Conservation (phyloP, 2,113 vertebrate genomes). For the Bothrops jararaca region DNA sequence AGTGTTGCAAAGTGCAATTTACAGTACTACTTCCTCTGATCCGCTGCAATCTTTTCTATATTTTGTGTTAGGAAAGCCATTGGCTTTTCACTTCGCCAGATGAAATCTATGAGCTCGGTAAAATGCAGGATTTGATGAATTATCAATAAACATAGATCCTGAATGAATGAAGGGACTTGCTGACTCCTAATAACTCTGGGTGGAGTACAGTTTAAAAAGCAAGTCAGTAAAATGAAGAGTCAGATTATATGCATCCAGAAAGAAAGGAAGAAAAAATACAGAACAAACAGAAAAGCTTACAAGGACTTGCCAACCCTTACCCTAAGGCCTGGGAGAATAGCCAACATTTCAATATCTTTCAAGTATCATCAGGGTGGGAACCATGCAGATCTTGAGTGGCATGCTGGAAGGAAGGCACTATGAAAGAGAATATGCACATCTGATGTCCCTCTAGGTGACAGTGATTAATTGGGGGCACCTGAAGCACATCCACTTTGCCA, state of each 20-base stretch:
- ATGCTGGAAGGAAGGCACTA: neutral
- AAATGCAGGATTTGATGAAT: constrained; percentile 28
- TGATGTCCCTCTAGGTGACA: neutral
- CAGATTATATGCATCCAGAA: neutral
- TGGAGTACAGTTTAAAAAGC: neutral
- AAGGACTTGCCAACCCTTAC: neutral
- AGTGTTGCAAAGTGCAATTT: constrained; percentile 9
- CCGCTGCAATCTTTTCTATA: neutral
- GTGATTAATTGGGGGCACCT: neutral
- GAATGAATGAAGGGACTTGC: neutral
- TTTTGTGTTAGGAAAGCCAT: constrained; percentile 33
- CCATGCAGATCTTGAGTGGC: neutral
- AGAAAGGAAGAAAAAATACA: neutral
- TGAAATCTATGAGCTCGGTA: constrained; percentile 36
- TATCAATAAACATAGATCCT: neutral
- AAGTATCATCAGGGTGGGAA: neutral
- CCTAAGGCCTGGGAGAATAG: neutral
- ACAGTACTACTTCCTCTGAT: neutral
- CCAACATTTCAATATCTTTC: neutral
- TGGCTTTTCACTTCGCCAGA: constrained; percentile 35
- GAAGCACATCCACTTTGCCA: neutral
- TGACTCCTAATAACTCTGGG: neutral
- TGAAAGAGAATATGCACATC: neutral
- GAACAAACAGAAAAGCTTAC: neutral
- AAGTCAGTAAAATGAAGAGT: neutral